Percentiles rank a stretch among this genome's conserved stretches.
phyloP scores from a whole-genome alignment of 2,113 vertebrate genomes.

The Helogale parvula region DNA sequence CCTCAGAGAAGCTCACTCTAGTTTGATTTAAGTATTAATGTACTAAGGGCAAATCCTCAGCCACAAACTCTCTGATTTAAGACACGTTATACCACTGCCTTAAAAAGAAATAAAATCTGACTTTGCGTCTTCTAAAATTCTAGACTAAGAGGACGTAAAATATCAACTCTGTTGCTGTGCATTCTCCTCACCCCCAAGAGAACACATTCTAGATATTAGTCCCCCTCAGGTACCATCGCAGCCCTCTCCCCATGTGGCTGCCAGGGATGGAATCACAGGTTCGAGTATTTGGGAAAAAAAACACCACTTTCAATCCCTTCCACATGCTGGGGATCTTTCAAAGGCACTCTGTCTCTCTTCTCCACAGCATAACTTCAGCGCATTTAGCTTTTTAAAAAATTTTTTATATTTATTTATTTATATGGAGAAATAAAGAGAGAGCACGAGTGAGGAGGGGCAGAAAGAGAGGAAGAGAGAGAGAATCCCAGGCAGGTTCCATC shows the following conservation, averaged over 20 bases:
- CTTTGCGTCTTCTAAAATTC: neutral
- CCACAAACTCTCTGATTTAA: neutral
- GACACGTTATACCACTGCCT: neutral
- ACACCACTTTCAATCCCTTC: neutral
- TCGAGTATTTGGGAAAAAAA: neutral
- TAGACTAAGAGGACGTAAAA: neutral
- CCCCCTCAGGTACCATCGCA: neutral
- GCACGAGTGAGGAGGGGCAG: too few relatives aligned
- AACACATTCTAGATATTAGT: neutral
- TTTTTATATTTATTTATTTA: too few relatives aligned
- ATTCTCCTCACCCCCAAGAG: neutral
- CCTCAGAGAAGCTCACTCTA: neutral
- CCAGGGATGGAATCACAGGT: neutral
- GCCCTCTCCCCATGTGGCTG: neutral
- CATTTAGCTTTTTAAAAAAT: neutral
- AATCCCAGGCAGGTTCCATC: too few relatives aligned
- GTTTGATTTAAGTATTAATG: neutral
- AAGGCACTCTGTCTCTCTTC: neutral
- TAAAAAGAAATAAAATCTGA: neutral
- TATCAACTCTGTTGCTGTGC: neutral
- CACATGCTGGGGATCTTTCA: too few relatives aligned
- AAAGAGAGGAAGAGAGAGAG: too few relatives aligned
- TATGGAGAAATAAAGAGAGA: too few relatives aligned
- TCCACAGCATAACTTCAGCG: neutral
- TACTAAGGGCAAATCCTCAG: neutral